Percentiles rank a stretch among this genome's conserved stretches.
Conservation (phyloP, 1,140 invertebrate species). For the Amphibalanus amphitrite region DNA sequence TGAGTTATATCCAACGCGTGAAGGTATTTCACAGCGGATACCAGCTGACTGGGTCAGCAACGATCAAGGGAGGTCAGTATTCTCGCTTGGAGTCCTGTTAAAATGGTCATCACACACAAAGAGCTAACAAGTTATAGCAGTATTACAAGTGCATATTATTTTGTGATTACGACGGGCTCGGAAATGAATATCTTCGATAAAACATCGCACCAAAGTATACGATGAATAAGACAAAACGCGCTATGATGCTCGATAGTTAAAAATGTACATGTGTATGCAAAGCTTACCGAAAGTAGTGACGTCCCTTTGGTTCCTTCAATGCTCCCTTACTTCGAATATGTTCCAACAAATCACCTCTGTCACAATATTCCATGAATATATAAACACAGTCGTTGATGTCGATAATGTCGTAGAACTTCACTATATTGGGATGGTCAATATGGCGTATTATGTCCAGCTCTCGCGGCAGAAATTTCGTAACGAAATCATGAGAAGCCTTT, state of each 20-base stretch:
- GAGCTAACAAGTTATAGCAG: too few species aligned
- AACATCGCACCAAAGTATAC: too few species aligned
- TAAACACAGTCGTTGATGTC: constrained; percentile 32
- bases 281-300: not conserved
- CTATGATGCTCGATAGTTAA: too few species aligned
- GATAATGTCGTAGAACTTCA: constrained; percentile 32
- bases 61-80: too few species aligned
- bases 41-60: not conserved
- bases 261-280: too few species aligned
- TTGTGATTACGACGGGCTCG: too few species aligned
- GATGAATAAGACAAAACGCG: too few species aligned
- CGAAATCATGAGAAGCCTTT: constrained; percentile 38
- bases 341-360: not conserved
- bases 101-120: too few species aligned
- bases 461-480: constrained; percentile 41
- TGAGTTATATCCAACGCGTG: not conserved
- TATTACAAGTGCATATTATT: too few species aligned
- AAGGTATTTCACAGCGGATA: not conserved
- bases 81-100: too few species aligned
- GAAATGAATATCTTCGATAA: too few species aligned
- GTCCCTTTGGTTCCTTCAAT: not conserved
- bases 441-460: constrained; percentile 38
- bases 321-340: not conserved
- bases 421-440: constrained; percentile 37
- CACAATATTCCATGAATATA: constrained; percentile 43